Conservation (phyloP, 2,888 invertebrate species). For the Chesias legatella region DNA sequence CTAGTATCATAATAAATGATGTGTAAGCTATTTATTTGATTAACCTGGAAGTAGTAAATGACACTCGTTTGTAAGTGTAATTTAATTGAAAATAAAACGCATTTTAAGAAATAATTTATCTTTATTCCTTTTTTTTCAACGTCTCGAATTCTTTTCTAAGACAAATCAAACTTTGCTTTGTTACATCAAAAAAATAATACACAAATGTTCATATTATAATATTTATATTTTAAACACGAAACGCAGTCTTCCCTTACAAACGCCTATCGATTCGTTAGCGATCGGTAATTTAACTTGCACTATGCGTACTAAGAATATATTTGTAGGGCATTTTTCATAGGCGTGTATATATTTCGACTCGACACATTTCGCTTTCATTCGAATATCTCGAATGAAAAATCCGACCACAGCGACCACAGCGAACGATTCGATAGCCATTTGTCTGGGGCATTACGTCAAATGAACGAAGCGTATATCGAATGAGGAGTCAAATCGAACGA, state of each 20-base stretch:
- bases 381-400: too few species aligned
- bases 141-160: constrained; percentile 77
- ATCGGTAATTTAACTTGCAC: constrained; percentile 10
- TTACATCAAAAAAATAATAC: constrained; percentile 78
- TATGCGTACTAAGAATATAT: not conserved
- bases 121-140: constrained; percentile 75
- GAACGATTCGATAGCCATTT: too few species aligned
- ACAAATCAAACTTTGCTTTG: constrained; percentile 78
- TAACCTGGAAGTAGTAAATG: constrained; percentile 1
- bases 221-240: constrained; percentile 61
- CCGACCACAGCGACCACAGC: too few species aligned
- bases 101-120: constrained; percentile 76
- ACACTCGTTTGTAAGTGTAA: constrained; percentile 3
- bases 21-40: constrained; percentile 1
- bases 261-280: constrained; percentile 50
- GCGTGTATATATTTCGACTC: too few species aligned
- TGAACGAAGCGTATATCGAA: constrained; percentile 21
- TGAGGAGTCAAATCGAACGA: constrained; percentile 15
- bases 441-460: constrained; percentile 3
- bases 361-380: too few species aligned
- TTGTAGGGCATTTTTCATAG: too few species aligned
- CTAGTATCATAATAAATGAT: too few species aligned
- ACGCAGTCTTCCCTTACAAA: constrained; percentile 53
- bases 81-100: constrained; percentile 59
- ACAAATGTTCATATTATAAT: constrained; percentile 66